These are phyloP conservation scores for Microctenopoma stevenorrisi DNA, from an alignment of 2,797 vertebrate genomes.

Conservation along the genomic window DNA sequence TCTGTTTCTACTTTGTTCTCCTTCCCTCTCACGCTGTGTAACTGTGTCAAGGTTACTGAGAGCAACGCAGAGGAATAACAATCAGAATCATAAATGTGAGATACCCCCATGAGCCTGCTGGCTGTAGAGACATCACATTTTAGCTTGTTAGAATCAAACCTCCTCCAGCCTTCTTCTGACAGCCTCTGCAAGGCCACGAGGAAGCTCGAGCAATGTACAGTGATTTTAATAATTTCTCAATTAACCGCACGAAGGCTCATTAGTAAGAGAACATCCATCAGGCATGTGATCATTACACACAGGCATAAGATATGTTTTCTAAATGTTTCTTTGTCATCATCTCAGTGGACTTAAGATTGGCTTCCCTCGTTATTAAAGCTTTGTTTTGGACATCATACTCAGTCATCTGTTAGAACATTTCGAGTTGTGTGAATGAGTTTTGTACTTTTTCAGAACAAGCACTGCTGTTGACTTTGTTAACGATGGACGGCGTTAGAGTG, in stretches of 20 bases:
- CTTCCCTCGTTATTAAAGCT: slow-evolving; percentile 20
- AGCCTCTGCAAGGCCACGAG: slow-evolving; percentile 41
- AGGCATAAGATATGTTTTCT: slow-evolving; percentile 27
- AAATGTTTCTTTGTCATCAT: slow-evolving; percentile 18
- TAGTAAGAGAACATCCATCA: slow-evolving; percentile 40
- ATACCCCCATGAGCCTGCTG: slow-evolving; percentile 42
- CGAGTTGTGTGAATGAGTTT: slow-evolving; percentile 18
- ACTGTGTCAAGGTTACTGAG: slow-evolving; percentile 69
- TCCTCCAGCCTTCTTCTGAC: slow-evolving; percentile 27
- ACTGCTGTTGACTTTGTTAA: slow-evolving; percentile 1
- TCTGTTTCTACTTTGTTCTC: slow-evolving; percentile 46
- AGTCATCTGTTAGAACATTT: slow-evolving; percentile 22
- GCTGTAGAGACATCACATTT: slow-evolving; percentile 54
- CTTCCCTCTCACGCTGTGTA: slow-evolving; percentile 28
- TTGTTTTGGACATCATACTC: slow-evolving; percentile 16
- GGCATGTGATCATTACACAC: slow-evolving; percentile 39
- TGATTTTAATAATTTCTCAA: slow-evolving; percentile 25
- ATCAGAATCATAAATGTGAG: slow-evolving; percentile 67
- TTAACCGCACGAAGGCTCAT: slow-evolving; percentile 50
- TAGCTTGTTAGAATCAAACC: slow-evolving; percentile 57
- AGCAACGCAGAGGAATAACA: slow-evolving; percentile 57
- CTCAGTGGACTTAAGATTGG: slow-evolving; percentile 5
- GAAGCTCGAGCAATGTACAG: slow-evolving; percentile 10
- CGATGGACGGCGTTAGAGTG: slow-evolving; percentile 1
- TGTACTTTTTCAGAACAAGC: slow-evolving; percentile 1